Base-by-base conservation (phyloP, 2,888 invertebrate genomes). In the Anthophora plumipes region DNA sequence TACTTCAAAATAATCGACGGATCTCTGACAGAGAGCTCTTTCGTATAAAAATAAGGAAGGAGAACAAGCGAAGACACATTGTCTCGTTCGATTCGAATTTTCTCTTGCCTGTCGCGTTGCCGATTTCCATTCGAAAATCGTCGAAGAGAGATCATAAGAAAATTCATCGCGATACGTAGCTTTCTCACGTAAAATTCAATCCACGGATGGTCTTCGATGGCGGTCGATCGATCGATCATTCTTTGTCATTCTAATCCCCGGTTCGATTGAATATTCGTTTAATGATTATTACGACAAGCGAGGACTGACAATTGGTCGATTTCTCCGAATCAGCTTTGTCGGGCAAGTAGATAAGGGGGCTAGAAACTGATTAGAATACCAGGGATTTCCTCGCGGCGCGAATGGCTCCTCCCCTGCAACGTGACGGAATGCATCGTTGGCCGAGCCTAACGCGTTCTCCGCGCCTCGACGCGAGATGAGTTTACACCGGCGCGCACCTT, bases 321-420 rank as follows among this genome's bases (percentile, higher is more conserved):
- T 77, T 80, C 80, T 69, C 20, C 61, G 80, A 77, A 77, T 66
- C 17, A 3, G 12, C 59, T 74, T 70, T 68, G 72, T 82, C 63
- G 71, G 76, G 22, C 31, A 31, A 52, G 48, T n/a, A 68, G 76
- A 72, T 55, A 61, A n/a, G 61, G 80, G 61, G 75, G 68, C 67
- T 84, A 81, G 81, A 83, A 78, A 80, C 80, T 75, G 87, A 88
- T 87, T 88, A 82, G 83, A 87, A 83, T 83, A 84, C 79, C 76
- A 60, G 54, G 77, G 79, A 82, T 86, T 81, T 85, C 85, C 88
- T 76, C 77, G 74, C 78, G 75, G 74, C 66, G 64, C 64, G 73
- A 73, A 66, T 64, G 78, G 66, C 85, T 86, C 87, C 83, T 85
- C 87, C 85, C 78, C 77, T 73, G 71, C 68, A 80, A 88, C 88